A percentile compares a stretch with the other conserved stretches of the same genome.
Conservation (phyloP, 2,113 vertebrate genomes). For the Pelvicachromis taeniatus region DNA sequence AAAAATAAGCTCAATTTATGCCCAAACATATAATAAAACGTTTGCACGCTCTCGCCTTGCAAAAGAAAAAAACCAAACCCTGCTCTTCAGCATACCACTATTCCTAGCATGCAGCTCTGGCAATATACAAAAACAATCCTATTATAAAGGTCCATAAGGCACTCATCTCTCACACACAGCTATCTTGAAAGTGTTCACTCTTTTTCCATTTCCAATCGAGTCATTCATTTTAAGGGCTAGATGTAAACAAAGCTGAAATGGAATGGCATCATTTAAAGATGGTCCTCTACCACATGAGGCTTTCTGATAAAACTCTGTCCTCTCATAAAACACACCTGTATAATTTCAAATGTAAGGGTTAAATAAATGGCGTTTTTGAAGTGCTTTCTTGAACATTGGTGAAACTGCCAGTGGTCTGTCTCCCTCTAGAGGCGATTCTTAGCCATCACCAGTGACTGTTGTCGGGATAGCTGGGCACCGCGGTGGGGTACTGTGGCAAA, state of each 20-base stretch:
- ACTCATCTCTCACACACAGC: constrained; percentile 17
- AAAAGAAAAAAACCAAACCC: background rate
- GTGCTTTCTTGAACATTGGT: background rate
- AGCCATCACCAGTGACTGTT: constrained; percentile 71
- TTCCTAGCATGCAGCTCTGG: constrained; percentile 23
- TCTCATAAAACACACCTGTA: constrained; percentile 1
- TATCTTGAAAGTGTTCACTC: background rate
- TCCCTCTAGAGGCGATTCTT: constrained; percentile 35
- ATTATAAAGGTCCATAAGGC: constrained; percentile 52
- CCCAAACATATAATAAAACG: background rate
- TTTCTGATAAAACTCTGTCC: background rate
- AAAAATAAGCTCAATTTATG: constrained; percentile 32
- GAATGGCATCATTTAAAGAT: constrained; percentile 16
- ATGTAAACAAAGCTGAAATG: constrained; percentile 49
- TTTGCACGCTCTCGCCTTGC: background rate
- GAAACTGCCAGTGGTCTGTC: background rate
- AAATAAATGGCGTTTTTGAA: background rate
- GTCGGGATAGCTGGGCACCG: constrained; percentile 87
- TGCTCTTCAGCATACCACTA: background rate
- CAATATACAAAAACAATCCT: background rate
- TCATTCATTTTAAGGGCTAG: background rate
- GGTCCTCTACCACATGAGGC: background rate
- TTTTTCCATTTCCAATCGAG: background rate
- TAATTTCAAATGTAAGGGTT: background rate
- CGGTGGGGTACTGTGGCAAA: constrained; percentile 87